These are phyloP conservation scores for Diorhabda elongata DNA, from an alignment of 1,140 invertebrate species.

Conservation along the genomic window DNA sequence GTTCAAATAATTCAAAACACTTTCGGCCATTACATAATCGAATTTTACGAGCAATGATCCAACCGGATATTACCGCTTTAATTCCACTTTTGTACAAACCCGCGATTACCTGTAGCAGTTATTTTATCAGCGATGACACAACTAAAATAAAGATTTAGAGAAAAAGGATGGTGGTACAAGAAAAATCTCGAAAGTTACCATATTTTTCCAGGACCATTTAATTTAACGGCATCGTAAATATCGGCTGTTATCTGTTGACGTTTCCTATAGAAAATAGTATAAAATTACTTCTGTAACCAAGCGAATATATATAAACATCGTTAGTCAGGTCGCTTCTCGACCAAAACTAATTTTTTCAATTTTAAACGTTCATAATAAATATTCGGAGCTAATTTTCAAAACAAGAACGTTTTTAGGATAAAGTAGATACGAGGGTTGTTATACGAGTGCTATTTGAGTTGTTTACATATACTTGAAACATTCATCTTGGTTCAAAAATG, in stretches of 20 bases:
- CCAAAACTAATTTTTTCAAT: background rate
- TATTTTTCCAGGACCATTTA: slow-evolving; percentile 13
- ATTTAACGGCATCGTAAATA: slow-evolving; percentile 9
- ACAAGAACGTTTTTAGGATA: too few relatives aligned
- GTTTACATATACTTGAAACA: too few relatives aligned
- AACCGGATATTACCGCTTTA: too few relatives aligned
- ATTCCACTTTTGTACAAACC: background rate
- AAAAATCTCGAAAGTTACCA: background rate
- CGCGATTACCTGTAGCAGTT: background rate
- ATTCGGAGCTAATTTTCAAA: background rate
- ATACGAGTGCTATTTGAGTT: too few relatives aligned
- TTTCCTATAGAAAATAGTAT: slow-evolving; percentile 16
- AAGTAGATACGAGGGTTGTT: too few relatives aligned
- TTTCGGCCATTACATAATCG: too few relatives aligned
- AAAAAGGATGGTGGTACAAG: background rate
- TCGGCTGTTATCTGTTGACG: slow-evolving; percentile 8
- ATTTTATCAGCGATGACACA: background rate
- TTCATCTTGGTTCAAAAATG: too few relatives aligned
- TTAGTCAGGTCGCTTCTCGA: background rate
- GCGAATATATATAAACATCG: background rate
- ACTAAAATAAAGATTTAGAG: slow-evolving; percentile 1
- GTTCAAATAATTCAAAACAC: too few relatives aligned
- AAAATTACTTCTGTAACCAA: slow-evolving; percentile 10
- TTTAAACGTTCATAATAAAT: background rate
- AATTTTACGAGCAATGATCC: too few relatives aligned